Evolutionary conservation across 2,113 vertebrate species (phyloP).

Genomic region (Chaetodon trifascialis): DNA sequence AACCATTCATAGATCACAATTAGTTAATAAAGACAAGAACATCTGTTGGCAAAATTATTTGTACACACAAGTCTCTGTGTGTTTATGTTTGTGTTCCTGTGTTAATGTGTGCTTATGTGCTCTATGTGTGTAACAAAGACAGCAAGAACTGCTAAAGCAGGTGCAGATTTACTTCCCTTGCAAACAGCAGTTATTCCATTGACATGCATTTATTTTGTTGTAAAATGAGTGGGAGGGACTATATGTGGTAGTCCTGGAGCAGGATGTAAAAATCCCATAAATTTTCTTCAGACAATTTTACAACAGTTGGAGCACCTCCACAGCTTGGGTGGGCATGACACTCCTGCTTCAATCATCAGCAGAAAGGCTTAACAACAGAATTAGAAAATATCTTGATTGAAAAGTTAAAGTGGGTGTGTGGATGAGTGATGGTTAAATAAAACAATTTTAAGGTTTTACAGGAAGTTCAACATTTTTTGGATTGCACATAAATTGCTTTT

Average conservation of each 20-base stretch:
- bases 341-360: background rate
- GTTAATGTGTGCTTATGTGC: background rate
- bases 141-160: background rate
- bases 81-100: background rate
- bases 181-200: background rate
- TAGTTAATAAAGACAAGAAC: constrained; percentile 36
- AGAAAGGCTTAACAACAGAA: background rate
- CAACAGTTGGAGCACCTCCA: background rate
- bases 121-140: background rate
- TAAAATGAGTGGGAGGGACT: background rate
- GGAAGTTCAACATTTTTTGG: background rate
- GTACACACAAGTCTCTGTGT: background rate
- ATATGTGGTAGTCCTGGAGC: background rate
- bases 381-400: no score
- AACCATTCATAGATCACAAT: constrained; percentile 36
- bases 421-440: background rate
- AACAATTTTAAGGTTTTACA: background rate
- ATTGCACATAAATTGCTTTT: background rate
- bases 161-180: no score
- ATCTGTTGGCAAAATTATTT: constrained; percentile 29
- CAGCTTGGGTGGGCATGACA: no score
- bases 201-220: background rate
- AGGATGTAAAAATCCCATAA: background rate
- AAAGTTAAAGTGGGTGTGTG: no score
- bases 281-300: background rate